Evolutionary conservation across 2,797 vertebrate species (phyloP).

Genomic region (Lithobates pipiens): DNA sequence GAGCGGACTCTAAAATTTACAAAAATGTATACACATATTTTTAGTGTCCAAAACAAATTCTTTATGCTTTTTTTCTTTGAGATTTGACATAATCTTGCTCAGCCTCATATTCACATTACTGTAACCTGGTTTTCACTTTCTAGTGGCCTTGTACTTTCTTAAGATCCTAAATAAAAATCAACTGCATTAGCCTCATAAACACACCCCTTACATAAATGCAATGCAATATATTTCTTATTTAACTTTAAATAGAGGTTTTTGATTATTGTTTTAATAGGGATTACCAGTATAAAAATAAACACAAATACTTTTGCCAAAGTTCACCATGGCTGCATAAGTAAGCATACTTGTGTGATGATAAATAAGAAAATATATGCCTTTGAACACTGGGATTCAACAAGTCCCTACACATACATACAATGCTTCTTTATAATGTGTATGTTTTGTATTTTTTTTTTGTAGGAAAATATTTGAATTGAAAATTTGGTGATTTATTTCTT

Average conservation of each 20-base stretch:
- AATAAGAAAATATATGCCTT: conserved; percentile 81
- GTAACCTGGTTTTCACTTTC: conserved; percentile 85
- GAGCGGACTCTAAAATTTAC: neutral
- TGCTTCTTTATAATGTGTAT: conserved; percentile 95
- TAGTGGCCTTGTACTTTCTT: conserved; percentile 93
- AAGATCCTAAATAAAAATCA: conserved; percentile 73
- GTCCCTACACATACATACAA: conserved; percentile 82
- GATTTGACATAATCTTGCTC: neutral
- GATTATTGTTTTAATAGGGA: conserved; percentile 68
- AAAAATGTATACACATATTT: neutral
- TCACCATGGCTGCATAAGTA: conserved; percentile 87
- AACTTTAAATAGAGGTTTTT: conserved; percentile 66
- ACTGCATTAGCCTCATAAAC: conserved; percentile 59
- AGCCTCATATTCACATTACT: conserved; percentile 43
- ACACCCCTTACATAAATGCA: conserved; percentile 60
- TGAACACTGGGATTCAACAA: conserved; percentile 82
- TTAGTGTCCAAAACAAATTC: neutral
- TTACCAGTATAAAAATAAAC: conserved; percentile 72
- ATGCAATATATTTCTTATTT: conserved; percentile 54
- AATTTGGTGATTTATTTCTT: conserved; percentile 92
- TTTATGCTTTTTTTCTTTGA: neutral
- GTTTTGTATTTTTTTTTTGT: conserved; percentile 99
- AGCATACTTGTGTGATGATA: conserved; percentile 83
- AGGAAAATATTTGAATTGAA: conserved; percentile 87
- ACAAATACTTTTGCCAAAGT: conserved; percentile 89